Evolutionary conservation across 2,888 invertebrate species (phyloP), one percentile per base, ranked within the genome.

Genomic region (Salpingus planirostris): DNA sequence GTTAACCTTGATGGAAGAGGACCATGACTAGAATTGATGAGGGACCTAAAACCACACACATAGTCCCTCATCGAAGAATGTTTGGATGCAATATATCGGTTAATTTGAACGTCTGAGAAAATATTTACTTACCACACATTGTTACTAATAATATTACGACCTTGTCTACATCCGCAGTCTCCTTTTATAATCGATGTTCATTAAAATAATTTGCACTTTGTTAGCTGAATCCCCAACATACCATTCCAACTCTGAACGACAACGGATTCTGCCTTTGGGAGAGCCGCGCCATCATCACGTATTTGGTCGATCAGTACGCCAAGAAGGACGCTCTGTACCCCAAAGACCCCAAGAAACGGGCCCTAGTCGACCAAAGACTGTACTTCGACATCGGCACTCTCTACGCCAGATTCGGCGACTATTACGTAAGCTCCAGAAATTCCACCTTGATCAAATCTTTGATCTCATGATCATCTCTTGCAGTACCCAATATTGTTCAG

Each of bases 221-320:
- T 40, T 62, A 85, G 84, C 62, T 87, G 24, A 88, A 87, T 60
- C 86, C 87, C 1, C 86, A 88, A 64, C 89, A 89, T 61, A 78
- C 79, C 21, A 74, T 91, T 38, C 91, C 91, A 5, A 87, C 87
- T 0, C 62, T 91, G 33, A 78, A 82, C 40, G 91, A 91, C 65
- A 78, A 84, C 52, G 89, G 85, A 1, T 80, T 88, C 55, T 64
- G 74, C 5, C 62, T 92, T 37, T 84, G 81, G 75, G 91, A 92
- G 67, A 89, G 89, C 27, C 81, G 88, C 24, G 82, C 87, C 42
- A 89, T 90, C 57, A 73, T 80, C 61, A 69, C 74, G 1, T 91
- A 91, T 64, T 69, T 91, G 55, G 81, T 73, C 15, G 80, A 79
- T 64, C 80, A 83, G 54, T 89, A 89, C 59, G 85, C 78, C 33